Base-by-base conservation (phyloP, 2,888 invertebrate species). In the Netelia virgata region DNA sequence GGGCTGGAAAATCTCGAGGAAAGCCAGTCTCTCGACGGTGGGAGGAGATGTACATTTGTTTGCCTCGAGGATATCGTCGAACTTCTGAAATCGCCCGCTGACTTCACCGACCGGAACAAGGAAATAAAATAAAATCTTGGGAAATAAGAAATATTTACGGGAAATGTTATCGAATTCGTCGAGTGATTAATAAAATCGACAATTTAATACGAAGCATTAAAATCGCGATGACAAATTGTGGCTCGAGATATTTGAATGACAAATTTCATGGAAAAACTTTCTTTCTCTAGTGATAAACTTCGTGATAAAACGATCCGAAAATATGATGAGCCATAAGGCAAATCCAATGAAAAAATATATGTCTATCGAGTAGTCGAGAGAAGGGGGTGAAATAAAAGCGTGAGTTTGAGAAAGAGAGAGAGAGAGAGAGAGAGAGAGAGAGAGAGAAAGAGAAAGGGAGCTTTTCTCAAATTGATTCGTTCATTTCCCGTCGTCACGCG, bases 381-480 rank as follows among this genome's bases (percentile, higher is more conserved):
- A 28, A 28, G 28, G 28, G 28, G 28, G 5, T 28, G 28, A 28
- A 28, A 28, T 28, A 28, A 28, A 28, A 28, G 28, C n/a, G 0
- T 16, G 16, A 47, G 28, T 11, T 8, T 10, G 20, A 63, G 18
- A 3, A n/a, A 36, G 9, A 14, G 36, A 55, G 36, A 68, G 50
- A 53, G 28, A 50, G 20, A 47, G 66, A 68, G 14, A 28, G 10
- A 8, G 53, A 78, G 53, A 20, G 36, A 36, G 9, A 28, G 16
- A n/a, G n/a, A n/a, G n/a, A n/a, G n/a, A n/a, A n/a, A n/a, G 28
- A 16, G 10, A 9, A 63, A 5, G 11, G 36, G 10, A 8, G 28
- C 36, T 64, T 83, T 75, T 61, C 74, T 78, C 59, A 83, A 83
- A 75, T 83, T 79, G 74, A 83, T 79, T 79, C 78, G 83, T 79